Evolutionary conservation across 2,888 invertebrate genomes (phyloP).

Genomic region (Macrophya annulata): DNA sequence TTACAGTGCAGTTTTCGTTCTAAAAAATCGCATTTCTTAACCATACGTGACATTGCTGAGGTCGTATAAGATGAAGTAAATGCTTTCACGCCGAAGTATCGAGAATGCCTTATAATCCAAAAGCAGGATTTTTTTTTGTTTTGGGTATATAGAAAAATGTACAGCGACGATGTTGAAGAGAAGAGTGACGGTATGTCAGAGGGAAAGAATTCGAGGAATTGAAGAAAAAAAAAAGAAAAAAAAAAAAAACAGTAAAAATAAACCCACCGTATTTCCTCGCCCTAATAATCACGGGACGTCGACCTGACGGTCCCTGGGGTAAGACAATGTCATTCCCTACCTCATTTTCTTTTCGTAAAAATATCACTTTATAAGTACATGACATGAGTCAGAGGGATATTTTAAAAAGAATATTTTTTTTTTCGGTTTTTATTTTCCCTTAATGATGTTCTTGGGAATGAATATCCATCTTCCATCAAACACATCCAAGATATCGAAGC

Average conservation of each 20-base stretch:
- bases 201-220: conserved; percentile 1
- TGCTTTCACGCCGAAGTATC: background rate
- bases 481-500: background rate
- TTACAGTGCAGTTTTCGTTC: background rate
- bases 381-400: background rate
- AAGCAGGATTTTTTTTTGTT: background rate
- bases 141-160: conserved; percentile 3
- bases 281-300: conserved; percentile 37
- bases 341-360: conserved; percentile 30
- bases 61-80: background rate
- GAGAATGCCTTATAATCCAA: conserved; percentile 21
- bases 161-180: background rate
- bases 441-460: background rate
- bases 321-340: conserved; percentile 18
- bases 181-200: conserved; percentile 7
- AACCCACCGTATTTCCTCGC: conserved; percentile 29
- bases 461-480: conserved; percentile 19
- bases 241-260: background rate
- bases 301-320: conserved; percentile 16
- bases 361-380: conserved; percentile 36
- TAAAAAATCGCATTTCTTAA: background rate
- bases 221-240: background rate
- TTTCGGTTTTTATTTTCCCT: background rate
- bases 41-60: background rate
- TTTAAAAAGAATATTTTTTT: background rate